These are phyloP conservation scores for Athalia rosae DNA, from an alignment of 2,888 invertebrate genomes.

Conservation along the genomic window DNA sequence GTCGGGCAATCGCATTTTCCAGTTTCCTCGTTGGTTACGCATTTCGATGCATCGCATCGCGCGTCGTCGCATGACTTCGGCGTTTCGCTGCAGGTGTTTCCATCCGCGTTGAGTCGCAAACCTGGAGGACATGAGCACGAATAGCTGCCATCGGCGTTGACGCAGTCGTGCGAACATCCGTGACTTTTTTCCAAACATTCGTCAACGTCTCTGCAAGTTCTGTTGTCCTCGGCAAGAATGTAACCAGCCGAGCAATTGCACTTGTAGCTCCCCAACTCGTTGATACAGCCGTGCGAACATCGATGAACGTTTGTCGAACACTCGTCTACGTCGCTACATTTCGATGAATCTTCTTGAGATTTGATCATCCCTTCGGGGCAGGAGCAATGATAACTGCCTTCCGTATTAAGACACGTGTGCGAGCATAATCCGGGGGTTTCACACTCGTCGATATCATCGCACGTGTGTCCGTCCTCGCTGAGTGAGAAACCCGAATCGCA, in stretches of 20 bases:
- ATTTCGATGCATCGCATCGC: constrained; percentile 72
- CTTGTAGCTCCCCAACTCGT: constrained; percentile 75
- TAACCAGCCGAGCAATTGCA: constrained; percentile 76
- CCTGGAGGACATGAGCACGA: constrained; percentile 74
- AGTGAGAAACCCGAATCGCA: constrained; percentile 76
- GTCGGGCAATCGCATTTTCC: constrained; percentile 65
- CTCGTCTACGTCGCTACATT: constrained; percentile 56
- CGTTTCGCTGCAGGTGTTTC: constrained; percentile 52
- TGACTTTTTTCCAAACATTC: constrained; percentile 69
- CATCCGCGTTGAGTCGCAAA: constrained; percentile 58
- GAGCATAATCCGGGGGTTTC: constrained; percentile 75
- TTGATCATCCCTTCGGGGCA: constrained; percentile 73
- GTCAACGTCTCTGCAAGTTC: constrained; percentile 68
- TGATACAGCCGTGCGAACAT: constrained; percentile 74
- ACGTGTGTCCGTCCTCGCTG: constrained; percentile 66
- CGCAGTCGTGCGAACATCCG: constrained; percentile 48
- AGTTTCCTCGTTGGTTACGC: constrained; percentile 68
- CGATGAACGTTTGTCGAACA: constrained; percentile 55
- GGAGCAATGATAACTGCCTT: constrained; percentile 75
- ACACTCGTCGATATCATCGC: constrained; percentile 77
- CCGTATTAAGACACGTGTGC: constrained; percentile 76
- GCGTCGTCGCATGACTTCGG: constrained; percentile 67
- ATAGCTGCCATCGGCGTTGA: constrained; percentile 74
- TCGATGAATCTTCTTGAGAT: constrained; percentile 53
- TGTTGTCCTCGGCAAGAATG: constrained; percentile 71